A percentile compares a stretch with the other conserved stretches of the same genome.
phyloP scores from a whole-genome alignment of 2,113 vertebrate genomes.

The Silurus meridionalis region DNA sequence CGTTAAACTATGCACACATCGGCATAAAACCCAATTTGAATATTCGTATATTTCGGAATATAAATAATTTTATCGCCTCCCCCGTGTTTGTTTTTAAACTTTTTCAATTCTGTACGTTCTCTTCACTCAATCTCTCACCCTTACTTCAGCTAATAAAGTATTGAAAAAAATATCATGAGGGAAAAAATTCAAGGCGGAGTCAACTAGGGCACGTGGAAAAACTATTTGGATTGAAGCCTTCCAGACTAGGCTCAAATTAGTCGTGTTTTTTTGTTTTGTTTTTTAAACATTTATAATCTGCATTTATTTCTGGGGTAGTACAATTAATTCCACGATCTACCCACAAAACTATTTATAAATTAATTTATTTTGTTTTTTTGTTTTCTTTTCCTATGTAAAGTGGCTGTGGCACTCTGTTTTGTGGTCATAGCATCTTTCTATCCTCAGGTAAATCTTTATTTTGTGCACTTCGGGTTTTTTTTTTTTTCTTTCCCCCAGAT shows the following conservation, averaged over 20 bases:
- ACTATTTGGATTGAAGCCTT: background rate
- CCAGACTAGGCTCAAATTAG: background rate
- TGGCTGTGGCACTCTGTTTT: conserved; percentile 18
- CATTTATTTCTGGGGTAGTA: background rate
- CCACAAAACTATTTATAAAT: conserved; percentile 38
- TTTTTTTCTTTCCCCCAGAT: no score
- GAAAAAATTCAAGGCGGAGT: background rate
- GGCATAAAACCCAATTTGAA: background rate
- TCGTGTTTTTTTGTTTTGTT: background rate
- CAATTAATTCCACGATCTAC: conserved; percentile 6
- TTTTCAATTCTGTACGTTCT: background rate
- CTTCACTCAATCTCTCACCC: background rate
- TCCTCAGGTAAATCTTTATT: conserved; percentile 53
- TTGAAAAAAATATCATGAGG: background rate
- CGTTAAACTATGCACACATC: background rate
- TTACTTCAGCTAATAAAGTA: background rate
- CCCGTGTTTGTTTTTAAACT: background rate
- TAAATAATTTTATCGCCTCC: background rate
- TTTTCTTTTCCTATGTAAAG: conserved; percentile 25
- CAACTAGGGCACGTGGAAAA: background rate
- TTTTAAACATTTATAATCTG: background rate
- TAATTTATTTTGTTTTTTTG: conserved; percentile 34
- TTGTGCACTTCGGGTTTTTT: conserved; percentile 25
- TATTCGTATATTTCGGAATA: background rate
- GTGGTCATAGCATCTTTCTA: conserved; percentile 31